Evolutionary conservation across 2,888 invertebrate species (phyloP), one percentile per base, ranked within the genome.

Genomic region (Chydorus sphaericus): DNA sequence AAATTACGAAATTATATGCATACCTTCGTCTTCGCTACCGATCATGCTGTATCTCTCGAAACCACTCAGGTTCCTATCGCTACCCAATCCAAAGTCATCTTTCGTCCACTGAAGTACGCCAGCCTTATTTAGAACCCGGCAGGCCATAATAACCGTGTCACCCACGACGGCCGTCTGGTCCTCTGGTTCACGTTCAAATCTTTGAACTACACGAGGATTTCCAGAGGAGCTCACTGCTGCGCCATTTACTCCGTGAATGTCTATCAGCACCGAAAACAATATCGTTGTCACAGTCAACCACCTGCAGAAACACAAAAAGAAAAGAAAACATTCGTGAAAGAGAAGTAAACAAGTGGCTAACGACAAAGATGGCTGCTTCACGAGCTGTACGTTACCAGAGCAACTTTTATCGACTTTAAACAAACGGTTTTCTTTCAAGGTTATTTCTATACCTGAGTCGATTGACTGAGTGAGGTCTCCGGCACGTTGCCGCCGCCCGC

Each of bases 21-120:
- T 69, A 82, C 93, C 93, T 79, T 91, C 90, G 70, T 89, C 90
- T 67, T 92, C 90, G 66, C 86, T 90, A 48, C 96, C 96, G 62
- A 93, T 85, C 94, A 97, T 96, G 61, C 85, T 81, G 72, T 96
- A 96, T 58, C 96, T 78, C 59, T 91, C 89, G 71, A 87, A 96
- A 37, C 90, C 91, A 59, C 87, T 86, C 58, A 96, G 76, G 64
- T 89, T 85, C 61, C 94, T 77, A 66, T 92, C 88, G 1, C 86
- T 81, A 1, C 96, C 96, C 31, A 97, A 77, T 0, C 93, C 96
- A 66, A 94, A 96, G 67, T 91, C 93, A 66, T 94, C 92, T 67
- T 91, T 89, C 57, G 94, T 94, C 97, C 97, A 97, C 70, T 96
- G 96, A 55, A 96, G 77, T 55, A 83, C 81, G 1, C 96, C 96